Percentiles rank a stretch among this genome's conserved stretches.
phyloP scores from a whole-genome alignment of 2,113 vertebrate species.

The Forbesichthys agassizii region DNA sequence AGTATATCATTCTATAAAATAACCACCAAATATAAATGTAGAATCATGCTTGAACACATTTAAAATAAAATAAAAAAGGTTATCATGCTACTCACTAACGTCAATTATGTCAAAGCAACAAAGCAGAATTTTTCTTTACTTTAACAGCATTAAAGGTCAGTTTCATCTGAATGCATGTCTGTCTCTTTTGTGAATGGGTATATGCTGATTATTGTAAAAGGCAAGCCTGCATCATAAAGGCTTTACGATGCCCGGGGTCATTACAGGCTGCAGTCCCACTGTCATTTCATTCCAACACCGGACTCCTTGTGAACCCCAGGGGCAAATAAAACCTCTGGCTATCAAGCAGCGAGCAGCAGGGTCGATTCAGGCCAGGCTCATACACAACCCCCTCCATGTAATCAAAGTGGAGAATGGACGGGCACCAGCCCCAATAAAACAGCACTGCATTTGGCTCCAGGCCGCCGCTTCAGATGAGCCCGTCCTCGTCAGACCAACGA shows the following conservation, averaged over 20 bases:
- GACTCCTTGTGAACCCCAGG: constrained; percentile 43
- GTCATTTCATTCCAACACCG: constrained; percentile 53
- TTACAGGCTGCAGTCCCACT: constrained; percentile 16
- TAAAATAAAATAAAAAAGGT: too few relatives aligned
- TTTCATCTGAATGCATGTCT: too few relatives aligned
- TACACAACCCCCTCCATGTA: constrained; percentile 21
- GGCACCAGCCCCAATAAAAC: constrained; percentile 7
- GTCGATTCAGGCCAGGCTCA: constrained; percentile 54
- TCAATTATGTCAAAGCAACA: neutral
- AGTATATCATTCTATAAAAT: too few relatives aligned
- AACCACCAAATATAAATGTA: too few relatives aligned
- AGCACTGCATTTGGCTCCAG: constrained; percentile 19
- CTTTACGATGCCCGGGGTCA: neutral
- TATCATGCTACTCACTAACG: too few relatives aligned
- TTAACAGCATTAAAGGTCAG: neutral
- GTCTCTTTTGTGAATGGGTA: too few relatives aligned
- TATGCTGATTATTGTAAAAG: too few relatives aligned
- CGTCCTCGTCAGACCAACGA: constrained; percentile 14
- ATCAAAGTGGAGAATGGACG: constrained; percentile 44
- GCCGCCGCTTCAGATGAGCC: too few relatives aligned
- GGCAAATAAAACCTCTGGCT: constrained; percentile 51
- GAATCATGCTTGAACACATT: too few relatives aligned
- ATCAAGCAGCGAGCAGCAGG: constrained; percentile 44
- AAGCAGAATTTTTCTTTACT: neutral
- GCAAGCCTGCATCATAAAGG: too few relatives aligned